These are phyloP conservation scores for Oplegnathus fasciatus DNA, from an alignment of 2,113 vertebrate species.

Conservation along the genomic window DNA sequence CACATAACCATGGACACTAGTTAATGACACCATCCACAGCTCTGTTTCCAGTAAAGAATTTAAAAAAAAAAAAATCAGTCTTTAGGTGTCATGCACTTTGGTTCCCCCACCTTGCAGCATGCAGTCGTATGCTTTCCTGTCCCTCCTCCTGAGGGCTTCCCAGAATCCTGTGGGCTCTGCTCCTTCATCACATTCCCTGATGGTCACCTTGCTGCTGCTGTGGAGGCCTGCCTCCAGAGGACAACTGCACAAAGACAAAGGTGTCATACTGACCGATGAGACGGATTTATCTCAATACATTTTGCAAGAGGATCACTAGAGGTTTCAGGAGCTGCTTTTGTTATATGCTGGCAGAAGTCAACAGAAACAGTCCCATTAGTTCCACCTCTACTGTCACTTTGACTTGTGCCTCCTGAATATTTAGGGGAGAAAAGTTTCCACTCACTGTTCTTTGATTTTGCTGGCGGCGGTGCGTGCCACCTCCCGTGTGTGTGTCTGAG, in stretches of 20 bases:
- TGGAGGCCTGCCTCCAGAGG: constrained; percentile 92
- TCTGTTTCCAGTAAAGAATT: no score
- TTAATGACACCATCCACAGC: background rate
- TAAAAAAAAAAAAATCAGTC: background rate
- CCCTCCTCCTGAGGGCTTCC: constrained; percentile 89
- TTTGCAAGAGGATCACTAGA: no score
- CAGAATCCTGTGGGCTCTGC: constrained; percentile 90
- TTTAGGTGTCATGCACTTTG: background rate
- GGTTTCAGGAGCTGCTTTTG: background rate
- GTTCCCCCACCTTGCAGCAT: constrained; percentile 90
- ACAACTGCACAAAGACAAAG: constrained; percentile 62
- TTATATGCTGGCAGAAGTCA: background rate
- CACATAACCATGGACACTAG: background rate
- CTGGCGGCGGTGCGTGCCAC: constrained; percentile 90
- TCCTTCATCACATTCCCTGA: constrained; percentile 92
- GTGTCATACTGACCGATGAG: background rate
- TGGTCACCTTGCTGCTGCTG: constrained; percentile 92
- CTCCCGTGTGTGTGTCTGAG: constrained; percentile 89
- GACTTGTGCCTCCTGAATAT: background rate
- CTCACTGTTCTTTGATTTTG: constrained; percentile 95
- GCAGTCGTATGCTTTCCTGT: constrained; percentile 93
- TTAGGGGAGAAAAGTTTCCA: background rate
- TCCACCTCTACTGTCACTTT: background rate
- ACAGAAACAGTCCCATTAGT: background rate
- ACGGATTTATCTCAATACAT: background rate